Conservation (phyloP, 2,797 vertebrate species). For the Thaleichthys pacificus region DNA sequence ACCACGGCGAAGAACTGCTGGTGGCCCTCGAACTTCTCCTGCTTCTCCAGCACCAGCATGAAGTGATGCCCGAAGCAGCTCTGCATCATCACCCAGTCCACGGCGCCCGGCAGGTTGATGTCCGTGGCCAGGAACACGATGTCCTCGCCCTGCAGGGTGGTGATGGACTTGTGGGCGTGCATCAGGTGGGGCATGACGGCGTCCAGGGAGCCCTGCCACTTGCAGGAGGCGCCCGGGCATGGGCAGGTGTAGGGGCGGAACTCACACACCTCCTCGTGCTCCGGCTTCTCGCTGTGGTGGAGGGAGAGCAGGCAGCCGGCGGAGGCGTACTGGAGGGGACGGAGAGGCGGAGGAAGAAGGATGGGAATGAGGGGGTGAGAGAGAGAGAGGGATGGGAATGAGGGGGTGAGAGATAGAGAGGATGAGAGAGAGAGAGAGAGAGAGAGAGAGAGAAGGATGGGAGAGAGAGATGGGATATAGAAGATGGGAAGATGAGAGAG, state of each 20-base stretch:
- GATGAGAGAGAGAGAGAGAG: no score
- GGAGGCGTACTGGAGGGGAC: constrained; percentile 67
- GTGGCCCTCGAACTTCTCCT: constrained; percentile 79
- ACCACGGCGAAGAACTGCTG: constrained; percentile 84
- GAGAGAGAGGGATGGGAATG: background rate
- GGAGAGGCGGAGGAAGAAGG: background rate
- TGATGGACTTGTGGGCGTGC: constrained; percentile 76
- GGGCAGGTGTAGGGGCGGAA: constrained; percentile 75
- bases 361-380: background rate
- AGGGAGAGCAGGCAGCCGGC: constrained; percentile 74
- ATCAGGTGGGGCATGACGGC: constrained; percentile 77
- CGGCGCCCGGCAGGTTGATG: constrained; percentile 73
- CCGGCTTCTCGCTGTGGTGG: constrained; percentile 79
- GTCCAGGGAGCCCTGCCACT: constrained; percentile 76
- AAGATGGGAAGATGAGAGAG: background rate
- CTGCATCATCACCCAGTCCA: constrained; percentile 81
- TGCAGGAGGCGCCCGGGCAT: constrained; percentile 74
- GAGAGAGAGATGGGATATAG: background rate
- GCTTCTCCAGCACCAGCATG: constrained; percentile 78
- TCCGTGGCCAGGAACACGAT: constrained; percentile 77
- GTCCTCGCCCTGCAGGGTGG: constrained; percentile 76
- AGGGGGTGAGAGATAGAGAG: background rate
- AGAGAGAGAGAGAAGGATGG: background rate
- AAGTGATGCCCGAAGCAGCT: constrained; percentile 76
- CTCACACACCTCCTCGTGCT: constrained; percentile 75